Evolutionary conservation across 2,797 vertebrate genomes (phyloP).

Genomic region (Streptopelia turtur): DNA sequence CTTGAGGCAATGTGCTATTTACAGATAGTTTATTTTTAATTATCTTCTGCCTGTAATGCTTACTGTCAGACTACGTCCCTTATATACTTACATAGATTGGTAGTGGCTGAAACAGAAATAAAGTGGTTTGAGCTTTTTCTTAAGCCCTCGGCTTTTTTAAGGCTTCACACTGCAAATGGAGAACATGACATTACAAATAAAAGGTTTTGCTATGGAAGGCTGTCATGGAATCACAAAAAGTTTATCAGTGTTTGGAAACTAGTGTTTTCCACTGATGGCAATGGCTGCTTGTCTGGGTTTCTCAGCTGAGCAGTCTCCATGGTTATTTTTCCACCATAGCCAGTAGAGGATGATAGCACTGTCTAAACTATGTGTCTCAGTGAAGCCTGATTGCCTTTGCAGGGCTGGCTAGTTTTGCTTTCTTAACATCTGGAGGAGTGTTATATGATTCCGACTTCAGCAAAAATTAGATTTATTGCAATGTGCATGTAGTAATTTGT

Average conservation of each 20-base stretch:
- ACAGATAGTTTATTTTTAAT: slow-evolving; percentile 49
- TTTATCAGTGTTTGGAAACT: background rate
- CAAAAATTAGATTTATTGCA: slow-evolving; percentile 33
- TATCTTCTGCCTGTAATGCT: slow-evolving; percentile 18
- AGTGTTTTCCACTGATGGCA: background rate
- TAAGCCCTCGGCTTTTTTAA: slow-evolving; percentile 1
- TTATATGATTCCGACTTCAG: background rate
- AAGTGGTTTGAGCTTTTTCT: background rate
- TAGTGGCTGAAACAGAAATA: slow-evolving; percentile 7
- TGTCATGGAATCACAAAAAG: slow-evolving; percentile 18
- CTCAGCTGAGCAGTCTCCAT: background rate
- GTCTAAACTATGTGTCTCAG: background rate
- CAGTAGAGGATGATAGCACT: background rate
- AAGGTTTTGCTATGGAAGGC: slow-evolving; percentile 29
- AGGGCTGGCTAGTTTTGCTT: slow-evolving; percentile 18
- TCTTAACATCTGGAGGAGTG: slow-evolving; percentile 47
- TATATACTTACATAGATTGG: background rate
- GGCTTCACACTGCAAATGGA: background rate
- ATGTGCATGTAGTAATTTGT: background rate
- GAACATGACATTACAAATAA: background rate
- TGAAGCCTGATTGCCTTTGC: slow-evolving; percentile 43
- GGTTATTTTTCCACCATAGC: slow-evolving; percentile 6
- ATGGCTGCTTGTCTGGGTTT: slow-evolving; percentile 17
- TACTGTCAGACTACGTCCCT: background rate
- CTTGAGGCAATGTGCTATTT: slow-evolving; percentile 33